Evolutionary conservation across 2,797 vertebrate species (phyloP).

Genomic region (Busarellus nigricollis): DNA sequence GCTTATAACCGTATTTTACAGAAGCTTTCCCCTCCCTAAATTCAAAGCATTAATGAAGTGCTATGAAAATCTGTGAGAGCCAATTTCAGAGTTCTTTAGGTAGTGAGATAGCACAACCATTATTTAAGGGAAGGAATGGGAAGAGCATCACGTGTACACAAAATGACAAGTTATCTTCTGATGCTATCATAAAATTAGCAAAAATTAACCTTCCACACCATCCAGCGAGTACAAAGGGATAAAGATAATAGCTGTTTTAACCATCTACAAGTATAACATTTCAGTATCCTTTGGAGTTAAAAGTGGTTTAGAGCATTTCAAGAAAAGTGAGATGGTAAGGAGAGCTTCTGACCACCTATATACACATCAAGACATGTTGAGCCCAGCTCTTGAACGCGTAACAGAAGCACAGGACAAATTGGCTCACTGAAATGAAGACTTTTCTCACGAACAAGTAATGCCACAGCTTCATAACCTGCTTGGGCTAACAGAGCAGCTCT

Average conservation of each 20-base stretch:
- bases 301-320: background rate
- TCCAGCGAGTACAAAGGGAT: background rate
- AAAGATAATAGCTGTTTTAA: background rate
- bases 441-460: background rate
- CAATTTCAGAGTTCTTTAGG: background rate
- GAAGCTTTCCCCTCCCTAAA: background rate
- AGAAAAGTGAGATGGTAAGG: background rate
- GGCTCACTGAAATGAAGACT: background rate
- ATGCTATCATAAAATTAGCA: background rate
- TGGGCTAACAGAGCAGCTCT: background rate
- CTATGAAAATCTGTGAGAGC: background rate
- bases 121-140: background rate
- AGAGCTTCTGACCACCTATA: background rate
- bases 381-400: background rate
- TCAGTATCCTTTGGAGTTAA: background rate
- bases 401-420: background rate
- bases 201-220: background rate
- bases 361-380: background rate
- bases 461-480: background rate
- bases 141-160: background rate
- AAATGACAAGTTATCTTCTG: background rate
- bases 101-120: background rate
- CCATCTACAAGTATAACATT: background rate
- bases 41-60: slow-evolving; percentile 1
- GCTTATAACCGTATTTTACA: background rate